Base-by-base conservation (phyloP, 2,888 invertebrate species). In the Polydrusus pterygomalis region DNA sequence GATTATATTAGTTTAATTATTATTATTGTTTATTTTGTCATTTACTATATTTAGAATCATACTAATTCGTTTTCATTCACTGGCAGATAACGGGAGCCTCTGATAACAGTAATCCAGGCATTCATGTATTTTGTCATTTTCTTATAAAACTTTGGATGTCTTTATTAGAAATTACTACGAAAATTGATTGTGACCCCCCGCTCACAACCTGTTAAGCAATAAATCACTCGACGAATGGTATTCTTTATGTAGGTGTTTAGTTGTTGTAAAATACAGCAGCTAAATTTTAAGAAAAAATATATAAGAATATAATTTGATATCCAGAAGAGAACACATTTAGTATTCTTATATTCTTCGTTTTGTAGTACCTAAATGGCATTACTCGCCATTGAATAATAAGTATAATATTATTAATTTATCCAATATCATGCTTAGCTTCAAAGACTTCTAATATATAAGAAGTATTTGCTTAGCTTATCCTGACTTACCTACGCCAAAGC, bases 31-130 rank as follows among this genome's bases (percentile, higher is more conserved):
- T 38, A 18, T 62, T 62, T 62, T 62, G 70, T 49, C 62, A 62
- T 17, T 25, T 15, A 38, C 62, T 70, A 70, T 70, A 49, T 62
- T 62, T 70, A 70, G 70, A 70, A 62, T 34, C n/a, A n/a, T 49
- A 70, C 62, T 58, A 49, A 60, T 47, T 30, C n/a, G 40, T n/a
- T 56, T 56, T 69, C 69, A 45, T 43, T 25, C 54, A 62, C 47
- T 49, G 15, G 5, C 7, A 38, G 70, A 70, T 70, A 70, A 62
- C 17, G 38, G 8, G 8, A 7, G 60, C 63, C 1, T 15, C 25
- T 63, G 63, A 63, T 63, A 63, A 25, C 13, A 25, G 38, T 60
- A 17, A 7, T 40, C 17, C 43, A 30, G 20, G 30, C 63, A 64
- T 64, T 64, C 47, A 64, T 45, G 25, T 47, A 2, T 45, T 25